Conservation (phyloP, 2,113 vertebrate species). For the Psammodynastes pulverulentus region DNA sequence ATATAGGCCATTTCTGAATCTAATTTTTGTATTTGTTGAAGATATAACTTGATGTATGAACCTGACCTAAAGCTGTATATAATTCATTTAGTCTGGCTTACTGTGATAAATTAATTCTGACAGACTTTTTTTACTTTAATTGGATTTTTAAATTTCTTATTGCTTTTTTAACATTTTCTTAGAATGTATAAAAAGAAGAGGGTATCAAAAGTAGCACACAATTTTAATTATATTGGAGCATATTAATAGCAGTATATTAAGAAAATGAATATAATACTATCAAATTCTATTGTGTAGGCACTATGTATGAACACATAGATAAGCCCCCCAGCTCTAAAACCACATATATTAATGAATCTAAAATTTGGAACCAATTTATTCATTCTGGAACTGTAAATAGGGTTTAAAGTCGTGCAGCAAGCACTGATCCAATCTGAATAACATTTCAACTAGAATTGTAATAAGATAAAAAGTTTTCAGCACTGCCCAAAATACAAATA, state of each 20-base stretch:
- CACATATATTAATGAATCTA: not conserved
- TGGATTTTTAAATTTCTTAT: not conserved
- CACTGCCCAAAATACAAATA: not conserved
- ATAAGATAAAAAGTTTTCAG: not conserved
- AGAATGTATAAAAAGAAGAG: not conserved
- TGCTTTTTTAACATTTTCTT: not conserved
- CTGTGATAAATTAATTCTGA: not conserved
- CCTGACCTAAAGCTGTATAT: not conserved
- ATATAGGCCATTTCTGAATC: not conserved
- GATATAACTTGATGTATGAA: not conserved
- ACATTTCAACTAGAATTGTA: not conserved
- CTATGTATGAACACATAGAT: not conserved
- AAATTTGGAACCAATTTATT: not conserved
- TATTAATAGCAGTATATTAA: not conserved
- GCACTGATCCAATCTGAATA: not conserved
- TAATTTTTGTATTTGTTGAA: not conserved
- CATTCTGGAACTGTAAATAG: not conserved
- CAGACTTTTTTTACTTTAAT: not conserved
- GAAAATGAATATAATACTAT: not conserved
- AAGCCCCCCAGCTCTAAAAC: not conserved
- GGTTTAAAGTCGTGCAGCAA: not conserved
- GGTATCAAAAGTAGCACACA: not conserved
- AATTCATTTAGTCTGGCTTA: not conserved
- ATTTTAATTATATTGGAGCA: not conserved
- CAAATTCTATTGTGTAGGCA: not conserved